Evolutionary conservation across 2,888 invertebrate genomes (phyloP), one percentile per base, ranked within the genome.

Genomic region (Acrocera orbiculus): DNA sequence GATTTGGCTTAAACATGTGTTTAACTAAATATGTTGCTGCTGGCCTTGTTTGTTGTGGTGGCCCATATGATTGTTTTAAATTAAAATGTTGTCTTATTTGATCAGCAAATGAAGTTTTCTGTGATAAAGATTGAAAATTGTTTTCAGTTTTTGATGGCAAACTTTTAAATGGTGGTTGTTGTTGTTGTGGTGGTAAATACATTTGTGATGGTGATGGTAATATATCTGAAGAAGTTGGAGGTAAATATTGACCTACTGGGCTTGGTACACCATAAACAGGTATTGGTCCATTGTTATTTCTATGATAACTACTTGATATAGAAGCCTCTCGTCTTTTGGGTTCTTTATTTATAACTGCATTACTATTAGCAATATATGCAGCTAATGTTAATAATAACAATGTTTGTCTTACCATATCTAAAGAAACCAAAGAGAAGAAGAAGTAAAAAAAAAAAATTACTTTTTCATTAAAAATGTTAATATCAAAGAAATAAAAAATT

Each of bases 221-320:
- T 27, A 61, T 51, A 44, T 63, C 62, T 16, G 65, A 62, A 5
- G n/a, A n/a, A 8, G 64, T 60, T 20, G 64, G 65, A 30, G 53
- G 54, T n/a, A 62, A 62, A 46, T 62, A 63, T 28, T 61, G 57
- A 4, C 53, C 28, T 5, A 27, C 48, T 7, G 62, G 59, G 28
- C 58, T 63, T 4, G 71, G 71, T 0, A 65, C 66, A 34, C 71
- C 71, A 47, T 72, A 72, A 0, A 72, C 62, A 13, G 70, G 70
- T 3, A 64, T 58, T 2, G 70, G 70, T 10, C 62, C 54, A 15
- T 24, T 19, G 26, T 20, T 7, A 22, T 22, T 22, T 4, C 22
- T 10, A 5, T 3, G 5, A 22, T n/a, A 8, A 22, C 22, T n/a
- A 42, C 65, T 65, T 0, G 59, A 47, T 0, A 67, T 63, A 8